Conservation (phyloP, 1,140 invertebrate species). For the Zaprionus gabonicus region DNA sequence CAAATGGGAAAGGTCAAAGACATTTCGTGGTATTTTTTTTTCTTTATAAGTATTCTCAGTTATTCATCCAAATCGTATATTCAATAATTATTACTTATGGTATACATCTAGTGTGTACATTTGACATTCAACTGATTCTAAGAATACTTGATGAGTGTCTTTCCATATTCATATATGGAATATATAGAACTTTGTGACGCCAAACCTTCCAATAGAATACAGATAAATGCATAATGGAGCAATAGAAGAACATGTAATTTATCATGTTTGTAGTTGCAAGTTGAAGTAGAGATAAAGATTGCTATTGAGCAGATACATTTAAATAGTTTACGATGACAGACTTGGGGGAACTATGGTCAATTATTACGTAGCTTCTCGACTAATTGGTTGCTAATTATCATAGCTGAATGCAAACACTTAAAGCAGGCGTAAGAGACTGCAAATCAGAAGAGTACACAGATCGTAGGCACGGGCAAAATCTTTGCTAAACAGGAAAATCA, state of each 20-base stretch:
- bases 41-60: too few relatives aligned
- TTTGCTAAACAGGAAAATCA: slow-evolving; percentile 54
- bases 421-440: slow-evolving; percentile 15
- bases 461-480: slow-evolving; percentile 18
- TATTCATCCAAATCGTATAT: neutral
- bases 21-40: too few relatives aligned
- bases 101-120: neutral
- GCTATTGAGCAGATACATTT: neutral
- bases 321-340: neutral
- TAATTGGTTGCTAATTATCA: slow-evolving; percentile 66
- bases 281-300: neutral
- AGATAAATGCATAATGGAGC: neutral
- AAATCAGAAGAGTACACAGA: slow-evolving; percentile 44
- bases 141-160: neutral
- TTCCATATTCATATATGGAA: neutral
- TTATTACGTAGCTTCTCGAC: slow-evolving; percentile 21
- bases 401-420: slow-evolving; percentile 25
- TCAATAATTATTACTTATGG: neutral
- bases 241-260: neutral
- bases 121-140: neutral
- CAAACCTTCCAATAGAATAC: neutral
- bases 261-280: neutral
- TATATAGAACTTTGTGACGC: neutral
- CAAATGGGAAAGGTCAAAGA: too few relatives aligned
- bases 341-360: slow-evolving; percentile 5